Conservation (phyloP, 2,888 invertebrate genomes). For the Phorcus lineatus region DNA sequence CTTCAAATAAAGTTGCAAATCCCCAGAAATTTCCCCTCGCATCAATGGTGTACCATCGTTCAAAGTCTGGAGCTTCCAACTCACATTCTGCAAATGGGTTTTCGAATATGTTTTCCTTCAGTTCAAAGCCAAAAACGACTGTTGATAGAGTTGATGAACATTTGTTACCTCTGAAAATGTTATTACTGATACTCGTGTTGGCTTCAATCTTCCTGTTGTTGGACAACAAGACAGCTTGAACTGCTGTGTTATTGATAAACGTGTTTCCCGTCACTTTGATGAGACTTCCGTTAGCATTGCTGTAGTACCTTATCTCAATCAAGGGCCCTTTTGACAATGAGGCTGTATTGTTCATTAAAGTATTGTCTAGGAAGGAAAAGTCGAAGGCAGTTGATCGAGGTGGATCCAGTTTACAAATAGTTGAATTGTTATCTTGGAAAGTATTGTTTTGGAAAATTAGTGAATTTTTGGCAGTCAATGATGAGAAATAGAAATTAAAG, state of each 20-base stretch:
- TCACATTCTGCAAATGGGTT: slow-evolving; percentile 11
- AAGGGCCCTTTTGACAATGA: neutral
- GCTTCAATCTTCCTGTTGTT: neutral
- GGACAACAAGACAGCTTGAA: neutral
- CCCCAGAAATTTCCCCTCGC: slow-evolving; percentile 36
- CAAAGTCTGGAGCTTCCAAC: neutral
- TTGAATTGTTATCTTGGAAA: neutral
- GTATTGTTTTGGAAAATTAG: neutral
- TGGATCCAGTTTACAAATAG: neutral
- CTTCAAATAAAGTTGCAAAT: neutral
- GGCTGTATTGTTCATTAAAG: neutral
- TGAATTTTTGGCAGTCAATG: neutral
- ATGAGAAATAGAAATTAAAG: neutral
- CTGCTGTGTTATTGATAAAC: neutral
- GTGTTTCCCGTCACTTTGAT: neutral
- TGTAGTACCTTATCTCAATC: neutral
- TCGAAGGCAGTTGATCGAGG: neutral
- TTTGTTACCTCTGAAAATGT: slow-evolving; percentile 27
- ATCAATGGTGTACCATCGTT: slow-evolving; percentile 12
- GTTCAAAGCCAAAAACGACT: neutral
- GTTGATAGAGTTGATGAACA: neutral
- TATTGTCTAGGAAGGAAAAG: neutral
- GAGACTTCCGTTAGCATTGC: neutral
- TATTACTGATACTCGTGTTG: slow-evolving; percentile 21
- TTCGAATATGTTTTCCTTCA: slow-evolving; percentile 34